Base-by-base conservation (phyloP, 2,888 invertebrate species). In the Gordius sp. region DNA sequence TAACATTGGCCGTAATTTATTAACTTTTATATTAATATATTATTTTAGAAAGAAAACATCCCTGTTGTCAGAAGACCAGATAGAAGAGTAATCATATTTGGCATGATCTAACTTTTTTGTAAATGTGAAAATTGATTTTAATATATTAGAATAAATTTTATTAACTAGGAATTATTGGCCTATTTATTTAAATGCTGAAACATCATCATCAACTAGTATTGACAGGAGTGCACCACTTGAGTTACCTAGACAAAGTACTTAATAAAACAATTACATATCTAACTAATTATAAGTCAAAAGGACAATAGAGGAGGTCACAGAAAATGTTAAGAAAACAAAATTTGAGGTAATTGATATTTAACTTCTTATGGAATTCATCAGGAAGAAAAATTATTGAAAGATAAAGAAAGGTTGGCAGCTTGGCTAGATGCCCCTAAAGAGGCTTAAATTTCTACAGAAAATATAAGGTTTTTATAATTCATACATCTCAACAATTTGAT, bases 131-230 rank as follows among this genome's bases (percentile, higher is more conserved):
- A 26, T 54, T 26, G 27, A 16, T 2, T 27, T 54, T 54, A 13
- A 47, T 47, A 47, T 16, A 16, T 20, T 57, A 28, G 18, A 28
- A n/a, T 47, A 39, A 39, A 16, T 60, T 27, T 41, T n/a, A 27
- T 57, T 39, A 20, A 28, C 8, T 47, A 61, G 71, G 91, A 91
- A 68, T 72, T 93, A 41, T 71, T 93, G 66, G 82, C 85, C 8
- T 93, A 87, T 70, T n/a, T 93, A 87, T 70, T 75, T 93, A 60
- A 87, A 87, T 75, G 91, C 91, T 2, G 91, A 91, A 72, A 83
- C 84, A 1, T 77, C 79, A 0, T 81, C 84, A 57, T 85, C 87
- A 64, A 77, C 81, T 33, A 84, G 82, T 62, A 91, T 93, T 67
- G 91, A 93, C 69, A 89, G 89, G 71, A 86, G 87, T 70, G 91